Percentiles rank a stretch among this genome's conserved stretches.
Evolutionary conservation across 2,797 vertebrate genomes (phyloP).

Genomic region (Melanotaenia pygmaea): DNA sequence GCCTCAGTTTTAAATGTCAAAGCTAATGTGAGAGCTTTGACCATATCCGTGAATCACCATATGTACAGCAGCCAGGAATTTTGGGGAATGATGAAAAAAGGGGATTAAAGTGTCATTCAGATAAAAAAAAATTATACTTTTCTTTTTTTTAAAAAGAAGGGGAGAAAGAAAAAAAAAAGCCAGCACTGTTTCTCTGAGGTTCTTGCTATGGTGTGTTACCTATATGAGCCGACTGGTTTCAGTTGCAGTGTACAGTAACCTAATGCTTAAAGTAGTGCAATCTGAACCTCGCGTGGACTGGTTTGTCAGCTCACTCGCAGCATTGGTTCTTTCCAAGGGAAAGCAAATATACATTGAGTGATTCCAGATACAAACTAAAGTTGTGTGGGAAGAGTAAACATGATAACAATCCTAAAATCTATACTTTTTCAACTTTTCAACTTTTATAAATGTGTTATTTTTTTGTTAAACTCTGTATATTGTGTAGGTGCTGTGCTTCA

Average conservation of each 20-base stretch:
- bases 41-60: background rate
- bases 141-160: background rate
- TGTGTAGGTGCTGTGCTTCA: background rate
- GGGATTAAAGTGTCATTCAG: background rate
- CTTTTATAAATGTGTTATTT: background rate
- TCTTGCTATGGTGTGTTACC: constrained; percentile 27
- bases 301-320: constrained; percentile 13
- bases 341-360: constrained; percentile 18
- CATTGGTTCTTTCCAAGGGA: constrained; percentile 1
- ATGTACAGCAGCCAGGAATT: background rate
- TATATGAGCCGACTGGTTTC: constrained; percentile 11
- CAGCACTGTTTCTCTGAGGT: constrained; percentile 10
- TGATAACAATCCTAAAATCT: background rate
- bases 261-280: constrained; percentile 48
- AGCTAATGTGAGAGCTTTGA: background rate
- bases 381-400: background rate
- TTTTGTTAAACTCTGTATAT: background rate
- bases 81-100: background rate
- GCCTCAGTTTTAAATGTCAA: background rate
- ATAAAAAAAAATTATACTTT: background rate
- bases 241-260: constrained; percentile 27
- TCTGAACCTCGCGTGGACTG: constrained; percentile 45
- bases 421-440: constrained; percentile 4
- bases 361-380: constrained; percentile 17
- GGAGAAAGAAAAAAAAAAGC: background rate